Evolutionary conservation across 2,113 vertebrate genomes (phyloP), one percentile per base, ranked within the genome.

Genomic region (Numida meleagris): DNA sequence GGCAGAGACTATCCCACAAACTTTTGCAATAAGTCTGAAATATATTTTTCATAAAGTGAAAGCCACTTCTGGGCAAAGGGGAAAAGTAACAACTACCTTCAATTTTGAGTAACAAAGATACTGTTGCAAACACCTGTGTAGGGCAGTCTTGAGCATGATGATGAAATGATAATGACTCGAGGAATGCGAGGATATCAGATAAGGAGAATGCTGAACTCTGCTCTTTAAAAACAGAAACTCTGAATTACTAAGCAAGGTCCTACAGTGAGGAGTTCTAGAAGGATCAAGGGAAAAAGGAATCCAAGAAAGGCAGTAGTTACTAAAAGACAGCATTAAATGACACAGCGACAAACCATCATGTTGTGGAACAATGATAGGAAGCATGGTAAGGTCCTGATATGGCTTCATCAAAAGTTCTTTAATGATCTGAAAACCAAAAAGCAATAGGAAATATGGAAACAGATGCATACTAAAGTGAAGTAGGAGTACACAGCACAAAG

Each of bases 341-440:
- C 76, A 86, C 76, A 92, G 34, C 61, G 83, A 96, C 94, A 95
- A 96, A 93, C 94, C 92, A 95, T 94, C 51, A 27, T 53, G 88
- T 90, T 94, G 90, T 90, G 92, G 96, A 96, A 95, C 92, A 95
- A 90, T 93, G 61, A 92, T 86, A 94, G 90, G 88, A 94, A 95
- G 90, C 86, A 96, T 92, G 80, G 90, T 71, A 96, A 92, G 83
- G 90, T 95, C 82, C 76, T 96, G 95, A 94, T 51, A 93, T 40
- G 51, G 80, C 90, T 96, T 95, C 90, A 94, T 65, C 90, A 95
- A 94, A 65, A 96, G 71, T 79, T 95, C 87, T 95, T 84, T 95
- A 96, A 94, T 86, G 51, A 96, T 96, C 96, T 96, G 94, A 94
- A 96, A 96, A 95, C 82, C 88, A 95, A 93, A 96, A 91, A 95